Evolutionary conservation across 2,113 vertebrate species (phyloP).

Genomic region (Takifugu bimaculatus): DNA sequence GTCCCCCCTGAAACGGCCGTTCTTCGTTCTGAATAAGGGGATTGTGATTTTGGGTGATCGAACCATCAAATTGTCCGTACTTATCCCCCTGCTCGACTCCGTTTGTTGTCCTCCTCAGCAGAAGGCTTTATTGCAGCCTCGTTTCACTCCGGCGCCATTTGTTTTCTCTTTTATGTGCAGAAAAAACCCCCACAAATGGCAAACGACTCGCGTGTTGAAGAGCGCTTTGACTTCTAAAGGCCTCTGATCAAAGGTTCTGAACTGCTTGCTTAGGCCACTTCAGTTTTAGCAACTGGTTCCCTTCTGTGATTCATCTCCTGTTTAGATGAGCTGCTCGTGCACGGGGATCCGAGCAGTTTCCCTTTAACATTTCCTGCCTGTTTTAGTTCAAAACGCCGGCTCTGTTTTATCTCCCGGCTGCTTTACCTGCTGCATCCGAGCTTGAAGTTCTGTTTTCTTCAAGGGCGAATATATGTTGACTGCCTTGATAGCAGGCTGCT

Average conservation of each 20-base stretch:
- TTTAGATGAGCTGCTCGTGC: slow-evolving; percentile 1
- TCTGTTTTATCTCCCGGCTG: slow-evolving; percentile 17
- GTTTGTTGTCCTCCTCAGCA: slow-evolving; percentile 29
- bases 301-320: slow-evolving; percentile 25
- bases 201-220: slow-evolving; percentile 49
- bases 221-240: slow-evolving; percentile 50
- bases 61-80: slow-evolving; percentile 4
- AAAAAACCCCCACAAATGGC: slow-evolving; percentile 32
- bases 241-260: slow-evolving; percentile 54
- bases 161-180: slow-evolving; percentile 45
- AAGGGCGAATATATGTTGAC: slow-evolving; percentile 35
- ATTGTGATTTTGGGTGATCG: neutral
- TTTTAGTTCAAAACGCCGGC: no score
- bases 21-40: no score
- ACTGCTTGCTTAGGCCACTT: slow-evolving; percentile 37
- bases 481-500: slow-evolving; percentile 33
- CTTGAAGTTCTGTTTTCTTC: slow-evolving; percentile 22
- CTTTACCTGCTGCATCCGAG: slow-evolving; percentile 27
- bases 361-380: neutral
- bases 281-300: slow-evolving; percentile 36
- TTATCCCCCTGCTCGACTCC: slow-evolving; percentile 24
- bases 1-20: no score
- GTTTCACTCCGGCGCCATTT: slow-evolving; percentile 38
- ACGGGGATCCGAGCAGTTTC: neutral
- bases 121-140: slow-evolving; percentile 36